Conservation (phyloP, 2,797 vertebrate species). For the Tapera naevia region DNA sequence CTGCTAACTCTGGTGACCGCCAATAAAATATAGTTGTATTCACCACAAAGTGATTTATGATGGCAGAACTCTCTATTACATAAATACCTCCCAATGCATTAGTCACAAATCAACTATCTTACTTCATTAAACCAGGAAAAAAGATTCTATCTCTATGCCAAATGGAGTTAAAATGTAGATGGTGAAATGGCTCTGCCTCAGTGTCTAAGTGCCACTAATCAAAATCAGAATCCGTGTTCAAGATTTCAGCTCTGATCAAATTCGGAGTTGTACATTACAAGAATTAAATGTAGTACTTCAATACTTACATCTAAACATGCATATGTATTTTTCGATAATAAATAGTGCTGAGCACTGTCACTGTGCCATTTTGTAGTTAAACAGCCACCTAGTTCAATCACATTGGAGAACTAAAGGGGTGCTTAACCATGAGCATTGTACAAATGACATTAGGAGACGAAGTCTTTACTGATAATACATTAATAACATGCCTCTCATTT, state of each 20-base stretch:
- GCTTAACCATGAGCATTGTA: background rate
- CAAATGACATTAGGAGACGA: background rate
- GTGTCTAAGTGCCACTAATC: slow-evolving; percentile 18
- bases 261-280: background rate
- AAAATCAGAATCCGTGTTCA: background rate
- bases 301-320: background rate
- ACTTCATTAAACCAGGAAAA: slow-evolving; percentile 65
- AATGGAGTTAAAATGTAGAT: slow-evolving; percentile 39
- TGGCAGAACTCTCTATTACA: slow-evolving; percentile 36
- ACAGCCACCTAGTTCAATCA: background rate
- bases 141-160: slow-evolving; percentile 36
- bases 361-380: background rate
- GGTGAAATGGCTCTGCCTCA: background rate
- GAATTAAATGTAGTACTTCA: background rate
- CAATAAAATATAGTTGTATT: slow-evolving; percentile 48
- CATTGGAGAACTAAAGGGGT: background rate
- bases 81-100: slow-evolving; percentile 58
- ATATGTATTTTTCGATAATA: background rate
- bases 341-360: background rate
- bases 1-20: slow-evolving; percentile 48
- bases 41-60: slow-evolving; percentile 41
- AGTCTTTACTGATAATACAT: background rate
- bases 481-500: background rate
- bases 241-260: background rate
- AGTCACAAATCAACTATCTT: slow-evolving; percentile 53